Base-by-base conservation (phyloP, 1,140 invertebrate species). In the Tachypleus tridentatus region DNA sequence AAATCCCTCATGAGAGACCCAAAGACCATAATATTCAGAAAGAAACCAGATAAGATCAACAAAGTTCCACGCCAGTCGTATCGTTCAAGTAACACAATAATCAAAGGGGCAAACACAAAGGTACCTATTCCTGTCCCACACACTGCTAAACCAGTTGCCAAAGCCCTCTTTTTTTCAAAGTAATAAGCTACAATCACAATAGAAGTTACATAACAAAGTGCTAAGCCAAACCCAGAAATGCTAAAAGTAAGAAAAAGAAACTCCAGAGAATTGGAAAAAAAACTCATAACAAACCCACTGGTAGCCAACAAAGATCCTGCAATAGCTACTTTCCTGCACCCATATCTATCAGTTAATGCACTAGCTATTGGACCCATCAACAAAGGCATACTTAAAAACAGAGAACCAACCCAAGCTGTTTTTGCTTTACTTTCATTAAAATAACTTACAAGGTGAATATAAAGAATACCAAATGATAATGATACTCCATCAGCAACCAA, bases 181-280 rank as follows among this genome's bases (percentile, higher is more conserved):
- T 97, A 98, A 74, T 94, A 95, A 3, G 93, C 92, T 4, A 98
- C 93, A 69, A 93, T 92, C 0, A 97, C 93, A 3, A 92, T 88
- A 0, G 89, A 88, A 3, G 91, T 87, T 3, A 95, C 90, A 71
- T 80, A 81, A 65, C 78, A 79, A 7, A 81, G 73, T 7, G 80
- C 77, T 56, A 82, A 73, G 4, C 80, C 79, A 63, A 77, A 74
- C 9, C 79, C 78, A 11, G 77, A 73, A n/a, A 80, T 64, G 56
- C 76, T 71, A 65, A 79, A 79, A 3, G 76, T 76, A n/a, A 80
- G 63, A 67, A 76, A 80, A 29, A 80, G 70, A 68, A 76, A 67
- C 51, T 72, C 71, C 7, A 75, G 62, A 48, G 64, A 71, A 10
- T 64, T 63, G 29, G 76, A 74, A 5, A 78, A 75, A 73, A 89